Evolutionary conservation across 2,888 invertebrate species (phyloP).

Genomic region (Coenonympha arcania): DNA sequence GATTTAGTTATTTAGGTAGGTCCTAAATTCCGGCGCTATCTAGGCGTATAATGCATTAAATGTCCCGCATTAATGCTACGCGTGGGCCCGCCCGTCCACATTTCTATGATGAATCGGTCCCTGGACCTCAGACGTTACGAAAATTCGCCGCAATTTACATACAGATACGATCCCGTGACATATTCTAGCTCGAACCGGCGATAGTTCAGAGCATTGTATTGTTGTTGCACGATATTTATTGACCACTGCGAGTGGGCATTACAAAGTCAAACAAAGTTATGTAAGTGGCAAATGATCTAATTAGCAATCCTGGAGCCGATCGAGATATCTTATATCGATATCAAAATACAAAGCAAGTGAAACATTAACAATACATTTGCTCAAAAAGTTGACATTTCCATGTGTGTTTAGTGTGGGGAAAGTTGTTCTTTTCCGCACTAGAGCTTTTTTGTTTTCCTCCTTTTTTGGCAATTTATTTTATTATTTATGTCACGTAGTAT

Average conservation of each 20-base stretch:
- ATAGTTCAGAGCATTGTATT: slow-evolving; percentile 43
- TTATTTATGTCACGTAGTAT: too few relatives aligned
- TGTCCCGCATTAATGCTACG: slow-evolving; percentile 46
- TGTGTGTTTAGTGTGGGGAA: too few relatives aligned
- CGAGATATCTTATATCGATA: background rate
- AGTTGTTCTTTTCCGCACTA: too few relatives aligned
- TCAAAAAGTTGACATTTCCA: too few relatives aligned
- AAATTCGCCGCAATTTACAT: slow-evolving; percentile 67
- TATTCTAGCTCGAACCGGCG: slow-evolving; percentile 33
- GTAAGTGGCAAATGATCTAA: slow-evolving; percentile 25
- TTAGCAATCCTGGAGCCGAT: background rate
- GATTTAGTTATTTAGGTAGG: slow-evolving; percentile 31
- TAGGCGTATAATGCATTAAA: slow-evolving; percentile 46
- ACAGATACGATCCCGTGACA: slow-evolving; percentile 56
- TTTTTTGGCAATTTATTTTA: too few relatives aligned
- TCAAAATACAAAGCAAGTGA: background rate
- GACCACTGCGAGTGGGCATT: slow-evolving; percentile 35
- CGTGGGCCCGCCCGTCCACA: slow-evolving; percentile 70
- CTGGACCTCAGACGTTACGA: slow-evolving; percentile 58
- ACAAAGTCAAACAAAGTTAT: slow-evolving; percentile 32
- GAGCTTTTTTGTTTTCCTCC: too few relatives aligned
- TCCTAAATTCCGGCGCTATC: slow-evolving; percentile 28
- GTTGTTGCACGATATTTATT: slow-evolving; percentile 60
- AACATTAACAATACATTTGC: background rate
- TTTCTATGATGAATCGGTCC: slow-evolving; percentile 70